Evolutionary conservation across 92 coral and sea anemone species (phyloP), one percentile per base, ranked within the genome.

Genomic region (Desmophyllum pertusum): DNA sequence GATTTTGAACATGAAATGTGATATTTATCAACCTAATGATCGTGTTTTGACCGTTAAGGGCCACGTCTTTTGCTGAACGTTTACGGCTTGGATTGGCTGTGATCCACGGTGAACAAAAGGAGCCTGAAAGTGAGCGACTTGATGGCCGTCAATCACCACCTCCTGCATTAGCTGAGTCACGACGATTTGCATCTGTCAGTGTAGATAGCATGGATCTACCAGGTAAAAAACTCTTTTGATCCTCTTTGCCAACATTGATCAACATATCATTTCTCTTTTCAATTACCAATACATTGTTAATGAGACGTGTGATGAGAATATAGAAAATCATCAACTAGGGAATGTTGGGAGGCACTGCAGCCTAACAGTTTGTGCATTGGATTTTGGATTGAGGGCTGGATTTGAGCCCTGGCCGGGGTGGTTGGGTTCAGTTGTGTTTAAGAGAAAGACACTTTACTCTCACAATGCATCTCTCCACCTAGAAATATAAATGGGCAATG

Each of bases 111-210:
- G 99, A 90, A 70, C 93, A 91, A 30, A 95, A 94, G 79, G 94
- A 88, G 66, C 75, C 89, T 5, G 97, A 94, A 29, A 84, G 89
- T 64, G 99, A 96, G 41, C 84, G 89, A 50, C 92, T 93, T 61
- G 99, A 96, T 91, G 99, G 99, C 1, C 90, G 99, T 40, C 95
- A 93, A 81, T 96, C 99, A 8, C 99, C 99, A 11, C 99, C 99
- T 11, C 99, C 99, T 39, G 43, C 81, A 55, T 78, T 81, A 73
- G 74, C 87, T 19, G 92, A 89, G 71, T 78, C 84, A n/a, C 86
- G 90, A 15, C 85, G 85, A 6, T 92, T 94, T 88, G 88, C 95
- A 36, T 94, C 90, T 84, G 83, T 81, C 39, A 84, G 90, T n/a
- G 76, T 91, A 1, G 53, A 66, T 29, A 83, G 38, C 64, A 86